phyloP scores from a whole-genome alignment of 2,888 invertebrate genomes.

The Falcaria lacertinaria region DNA sequence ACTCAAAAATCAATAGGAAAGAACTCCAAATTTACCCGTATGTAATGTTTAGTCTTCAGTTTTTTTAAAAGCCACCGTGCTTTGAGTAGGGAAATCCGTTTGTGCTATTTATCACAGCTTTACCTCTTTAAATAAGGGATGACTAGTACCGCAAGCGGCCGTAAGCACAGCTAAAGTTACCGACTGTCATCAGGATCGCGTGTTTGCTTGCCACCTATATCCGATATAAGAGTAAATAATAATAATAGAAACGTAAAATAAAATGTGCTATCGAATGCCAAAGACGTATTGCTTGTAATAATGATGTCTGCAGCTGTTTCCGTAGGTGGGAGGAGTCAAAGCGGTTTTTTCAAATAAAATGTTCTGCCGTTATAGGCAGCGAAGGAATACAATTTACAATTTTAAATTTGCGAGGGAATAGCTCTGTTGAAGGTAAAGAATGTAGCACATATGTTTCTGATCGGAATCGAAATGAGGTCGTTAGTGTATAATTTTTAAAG shows the following conservation, averaged over 20 bases:
- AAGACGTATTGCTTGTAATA: slow-evolving; percentile 67
- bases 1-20: slow-evolving; percentile 20
- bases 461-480: slow-evolving; percentile 34
- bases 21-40: no score
- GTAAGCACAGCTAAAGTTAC: no score
- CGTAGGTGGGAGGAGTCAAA: slow-evolving; percentile 63
- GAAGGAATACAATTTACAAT: slow-evolving; percentile 68
- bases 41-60: no score
- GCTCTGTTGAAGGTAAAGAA: slow-evolving; percentile 62
- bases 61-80: no score
- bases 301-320: slow-evolving; percentile 75
- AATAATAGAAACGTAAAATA: slow-evolving; percentile 3
- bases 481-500: slow-evolving; percentile 19
- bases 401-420: slow-evolving; percentile 74
- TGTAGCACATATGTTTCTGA: slow-evolving; percentile 67
- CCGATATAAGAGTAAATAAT: no score
- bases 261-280: slow-evolving; percentile 46
- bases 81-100: no score
- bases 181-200: no score
- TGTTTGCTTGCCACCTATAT: no score
- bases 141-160: no score
- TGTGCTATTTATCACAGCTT: no score
- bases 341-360: slow-evolving; percentile 59
- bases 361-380: slow-evolving; percentile 66
- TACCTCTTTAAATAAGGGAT: no score